Evolutionary conservation across 2,113 vertebrate genomes (phyloP).

Genomic region (Crotalus helleri): DNA sequence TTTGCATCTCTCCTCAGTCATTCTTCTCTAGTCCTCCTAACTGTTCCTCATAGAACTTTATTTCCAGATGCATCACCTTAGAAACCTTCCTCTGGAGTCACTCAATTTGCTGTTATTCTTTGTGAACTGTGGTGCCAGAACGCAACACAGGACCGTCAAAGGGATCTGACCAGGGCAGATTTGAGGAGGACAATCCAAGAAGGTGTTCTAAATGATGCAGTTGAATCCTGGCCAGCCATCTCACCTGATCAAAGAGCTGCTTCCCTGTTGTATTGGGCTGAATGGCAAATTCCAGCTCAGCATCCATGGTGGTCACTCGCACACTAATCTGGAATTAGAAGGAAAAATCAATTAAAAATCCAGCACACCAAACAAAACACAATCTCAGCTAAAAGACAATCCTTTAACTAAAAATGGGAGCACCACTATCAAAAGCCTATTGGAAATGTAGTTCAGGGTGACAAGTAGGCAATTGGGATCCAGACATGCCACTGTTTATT

Average conservation of each 20-base stretch:
- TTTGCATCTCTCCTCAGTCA: background rate
- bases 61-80: background rate
- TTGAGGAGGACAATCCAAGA: background rate
- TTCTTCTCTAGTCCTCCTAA: background rate
- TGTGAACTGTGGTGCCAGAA: background rate
- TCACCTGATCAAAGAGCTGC: slow-evolving; percentile 96
- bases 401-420: background rate
- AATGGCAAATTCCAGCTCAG: slow-evolving; percentile 97
- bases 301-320: slow-evolving; percentile 95
- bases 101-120: background rate
- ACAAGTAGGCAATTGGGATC: background rate
- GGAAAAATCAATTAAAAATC: background rate
- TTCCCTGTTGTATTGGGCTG: slow-evolving; percentile 96
- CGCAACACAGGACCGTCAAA: background rate
- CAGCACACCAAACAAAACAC: background rate
- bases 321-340: slow-evolving; percentile 83
- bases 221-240: background rate
- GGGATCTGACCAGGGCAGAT: background rate
- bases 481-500: background rate
- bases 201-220: background rate
- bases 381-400: background rate
- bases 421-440: background rate
- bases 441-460: background rate
- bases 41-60: background rate
- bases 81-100: background rate